Evolutionary conservation across 2,113 vertebrate genomes (phyloP), one percentile per base, ranked within the genome.

Genomic region (Hirundichthys speculiger): DNA sequence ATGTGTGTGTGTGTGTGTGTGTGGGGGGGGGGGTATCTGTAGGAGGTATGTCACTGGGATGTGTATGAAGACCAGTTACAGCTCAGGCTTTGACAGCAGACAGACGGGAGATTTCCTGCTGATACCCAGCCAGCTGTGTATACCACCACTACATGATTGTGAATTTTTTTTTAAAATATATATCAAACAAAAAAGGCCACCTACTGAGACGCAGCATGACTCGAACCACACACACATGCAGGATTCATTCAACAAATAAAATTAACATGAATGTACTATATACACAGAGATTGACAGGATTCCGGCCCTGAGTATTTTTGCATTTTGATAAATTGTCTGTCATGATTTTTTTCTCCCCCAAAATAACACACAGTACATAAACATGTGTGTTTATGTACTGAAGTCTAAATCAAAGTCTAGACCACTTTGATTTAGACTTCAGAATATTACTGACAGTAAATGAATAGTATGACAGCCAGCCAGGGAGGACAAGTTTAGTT

Each of bases 11-110:
- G 48, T 20, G 41, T 54, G 41, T 59, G 13, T 12, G n/a, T 14
- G 8, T 11, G 2, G 27, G 8, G 42, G 52, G n/a, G 45, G 38
- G 14, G 39, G 13, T 16, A n/a, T 41, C 6, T 16, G 53, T 22
- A 22, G 15, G n/a, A 43, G 39, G 56, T 56, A 16, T 25, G 24
- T n/a, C 13, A 13, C 43, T 2, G 2, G 13, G 40, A n/a, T n/a
- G 15, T 62, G 39, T 55, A 48, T 27, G 9, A 40, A 30, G 15
- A 38, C 14, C 43, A 41, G 46, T 51, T 59, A 72, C 43, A 68
- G 38, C 5, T 70, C 51, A 39, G 73, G 67, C 79, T 80, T 80
- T 87, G 84, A 87, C 86, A 82, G 77, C 57, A 64, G 69, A 73
- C 77, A 84, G 79, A 80, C 75, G 80, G 72, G 38, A 76, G 38